Evolutionary conservation across 2,113 vertebrate genomes (phyloP).

Genomic region (Galemys pyrenaicus): DNA sequence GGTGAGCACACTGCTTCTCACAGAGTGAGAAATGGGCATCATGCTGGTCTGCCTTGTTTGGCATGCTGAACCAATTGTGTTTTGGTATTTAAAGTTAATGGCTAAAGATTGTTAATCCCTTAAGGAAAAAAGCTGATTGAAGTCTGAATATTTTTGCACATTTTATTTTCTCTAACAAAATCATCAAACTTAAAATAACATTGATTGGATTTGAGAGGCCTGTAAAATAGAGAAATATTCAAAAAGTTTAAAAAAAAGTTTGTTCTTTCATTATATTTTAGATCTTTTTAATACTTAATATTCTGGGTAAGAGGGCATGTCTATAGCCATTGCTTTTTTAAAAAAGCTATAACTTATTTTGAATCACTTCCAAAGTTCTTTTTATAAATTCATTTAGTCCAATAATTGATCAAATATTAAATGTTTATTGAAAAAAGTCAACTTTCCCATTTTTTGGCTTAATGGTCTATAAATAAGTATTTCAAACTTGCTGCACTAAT

Average conservation of each 20-base stretch:
- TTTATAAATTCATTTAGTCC: background rate
- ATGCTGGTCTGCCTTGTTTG: background rate
- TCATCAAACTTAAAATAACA: slow-evolving; percentile 9
- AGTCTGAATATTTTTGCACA: slow-evolving; percentile 16
- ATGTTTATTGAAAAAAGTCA: background rate
- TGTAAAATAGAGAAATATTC: slow-evolving; percentile 38
- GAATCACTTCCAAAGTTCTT: background rate
- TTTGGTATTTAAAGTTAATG: background rate
- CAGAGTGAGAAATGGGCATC: background rate
- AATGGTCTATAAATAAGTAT: background rate
- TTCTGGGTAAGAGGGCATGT: background rate
- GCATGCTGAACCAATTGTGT: background rate
- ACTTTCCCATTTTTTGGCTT: background rate
- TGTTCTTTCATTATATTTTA: slow-evolving; percentile 64
- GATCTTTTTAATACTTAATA: background rate
- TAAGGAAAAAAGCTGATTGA: background rate
- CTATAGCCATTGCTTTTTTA: background rate
- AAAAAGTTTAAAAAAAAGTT: background rate
- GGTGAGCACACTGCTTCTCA: slow-evolving; percentile 12
- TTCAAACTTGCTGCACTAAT: background rate
- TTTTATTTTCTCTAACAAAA: slow-evolving; percentile 42
- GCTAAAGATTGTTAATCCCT: background rate
- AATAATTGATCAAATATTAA: background rate
- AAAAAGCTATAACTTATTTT: background rate
- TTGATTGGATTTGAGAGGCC: slow-evolving; percentile 3